These are phyloP conservation scores for Tichodroma muraria DNA, from an alignment of 2,113 vertebrate genomes.

Conservation along the genomic window DNA sequence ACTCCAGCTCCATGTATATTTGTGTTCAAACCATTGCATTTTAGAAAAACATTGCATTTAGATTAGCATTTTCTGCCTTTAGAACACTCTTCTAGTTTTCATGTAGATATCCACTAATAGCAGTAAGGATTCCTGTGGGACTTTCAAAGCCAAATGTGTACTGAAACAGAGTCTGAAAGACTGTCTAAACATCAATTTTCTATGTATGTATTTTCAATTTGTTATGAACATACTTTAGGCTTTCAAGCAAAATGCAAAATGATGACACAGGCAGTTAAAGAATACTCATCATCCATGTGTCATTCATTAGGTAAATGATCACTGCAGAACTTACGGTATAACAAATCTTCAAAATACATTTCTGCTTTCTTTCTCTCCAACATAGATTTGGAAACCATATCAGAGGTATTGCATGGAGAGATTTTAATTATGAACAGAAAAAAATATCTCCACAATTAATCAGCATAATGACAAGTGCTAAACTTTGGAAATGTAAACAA, in stretches of 20 bases:
- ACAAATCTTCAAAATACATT: not conserved
- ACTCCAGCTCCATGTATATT: slow-evolving; percentile 14
- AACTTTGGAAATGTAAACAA: not conserved
- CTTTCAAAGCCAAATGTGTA: slow-evolving; percentile 40
- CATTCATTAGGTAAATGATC: not conserved
- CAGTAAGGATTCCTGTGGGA: slow-evolving; percentile 31
- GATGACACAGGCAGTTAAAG: not conserved
- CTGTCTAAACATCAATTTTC: slow-evolving; percentile 37
- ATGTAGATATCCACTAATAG: slow-evolving; percentile 34
- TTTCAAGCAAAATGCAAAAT: slow-evolving; percentile 37
- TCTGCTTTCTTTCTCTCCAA: not conserved
- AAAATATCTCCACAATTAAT: not conserved
- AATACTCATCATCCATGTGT: not conserved
- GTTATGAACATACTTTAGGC: not conserved
- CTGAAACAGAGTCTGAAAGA: slow-evolving; percentile 20
- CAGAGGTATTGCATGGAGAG: not conserved
- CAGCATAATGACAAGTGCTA: not conserved
- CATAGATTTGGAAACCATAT: not conserved
- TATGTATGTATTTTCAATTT: slow-evolving; percentile 49
- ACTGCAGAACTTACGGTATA: not conserved
- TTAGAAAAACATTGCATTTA: not conserved
- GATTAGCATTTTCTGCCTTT: slow-evolving; percentile 37
- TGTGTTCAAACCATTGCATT: slow-evolving; percentile 1
- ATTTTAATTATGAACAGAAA: slow-evolving; percentile 4
- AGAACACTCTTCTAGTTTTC: slow-evolving; percentile 54